These are phyloP conservation scores for Trachymyrmex cornetzi DNA, from an alignment of 1,140 invertebrate species.

Conservation along the genomic window DNA sequence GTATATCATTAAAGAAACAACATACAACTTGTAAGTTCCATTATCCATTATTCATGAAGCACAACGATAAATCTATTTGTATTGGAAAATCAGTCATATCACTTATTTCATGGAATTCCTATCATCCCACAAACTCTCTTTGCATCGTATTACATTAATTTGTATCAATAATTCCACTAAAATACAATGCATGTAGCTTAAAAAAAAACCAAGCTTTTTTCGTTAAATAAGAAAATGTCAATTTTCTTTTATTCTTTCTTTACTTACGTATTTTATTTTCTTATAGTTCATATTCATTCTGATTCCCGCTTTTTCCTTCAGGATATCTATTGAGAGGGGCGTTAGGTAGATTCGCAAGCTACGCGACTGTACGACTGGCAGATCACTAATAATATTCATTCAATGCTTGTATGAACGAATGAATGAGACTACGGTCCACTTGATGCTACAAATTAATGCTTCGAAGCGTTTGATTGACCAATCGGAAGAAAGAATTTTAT, in stretches of 20 bases:
- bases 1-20: constrained; percentile 60
- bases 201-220: neutral
- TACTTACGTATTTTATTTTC: constrained; percentile 13
- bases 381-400: neutral
- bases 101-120: constrained; percentile 60
- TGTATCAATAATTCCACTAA: constrained; percentile 11
- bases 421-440: no score
- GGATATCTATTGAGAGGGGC: neutral
- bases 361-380: neutral
- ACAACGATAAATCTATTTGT: constrained; percentile 72
- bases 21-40: constrained; percentile 70
- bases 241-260: neutral
- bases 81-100: constrained; percentile 63
- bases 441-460: no score
- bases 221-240: neutral
- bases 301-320: neutral
- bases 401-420: neutral
- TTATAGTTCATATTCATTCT: neutral
- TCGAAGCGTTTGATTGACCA: no score
- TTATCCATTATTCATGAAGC: constrained; percentile 72
- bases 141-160: neutral
- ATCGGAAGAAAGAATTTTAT: no score
- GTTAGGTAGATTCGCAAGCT: neutral
- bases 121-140: neutral
- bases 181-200: neutral